Base-by-base conservation (phyloP, 2,888 invertebrate genomes). In the Silvanus unidentatus region DNA sequence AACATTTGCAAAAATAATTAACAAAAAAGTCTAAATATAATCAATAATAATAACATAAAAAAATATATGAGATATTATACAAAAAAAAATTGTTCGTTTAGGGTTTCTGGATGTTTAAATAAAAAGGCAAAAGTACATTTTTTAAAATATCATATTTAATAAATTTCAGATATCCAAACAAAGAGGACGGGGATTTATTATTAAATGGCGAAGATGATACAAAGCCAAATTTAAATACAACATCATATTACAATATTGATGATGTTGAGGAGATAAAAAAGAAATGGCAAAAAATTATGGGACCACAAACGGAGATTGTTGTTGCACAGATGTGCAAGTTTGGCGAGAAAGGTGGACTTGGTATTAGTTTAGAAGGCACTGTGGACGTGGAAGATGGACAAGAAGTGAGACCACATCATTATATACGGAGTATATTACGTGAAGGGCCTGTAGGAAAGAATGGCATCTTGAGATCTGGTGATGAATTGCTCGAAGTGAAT, bases 391-490 rank as follows among this genome's bases (percentile, higher is more conserved):
- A 95, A 72, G 88, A 90, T 65, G 98, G 98, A 0, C 82, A 90
- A 45, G 98, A 99, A 75, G 93, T 97, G 35, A 80, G 97, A 46
- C 98, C 99, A 1, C 99, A 99, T 74, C 99, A 98, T 76, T 98
- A 97, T 72, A 97, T 99, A 65, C 84, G 98, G 56, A 94, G 94
- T 42, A 95, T 99, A 62, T 77, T 98, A 60, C 86, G 91, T n/a
- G 95, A 97, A 71, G 98, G 99, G 1, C 98, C 99, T 0, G 97
- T 99, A 1, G 98, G 97, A 3, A 82, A 87, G 54, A 95, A 94
- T 64, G 89, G 84, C 3, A 82, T 84, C 39, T 80, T 99, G 28
- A 82, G 85, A 55, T 92, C 95, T 10, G 97, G 97, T 1, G 99
- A 99, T 72, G 99, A 99, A 73, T 76, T 99, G 47, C 77, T 99